phyloP scores from a whole-genome alignment of 2,113 vertebrate genomes.

The Dissostichus mawsoni region DNA sequence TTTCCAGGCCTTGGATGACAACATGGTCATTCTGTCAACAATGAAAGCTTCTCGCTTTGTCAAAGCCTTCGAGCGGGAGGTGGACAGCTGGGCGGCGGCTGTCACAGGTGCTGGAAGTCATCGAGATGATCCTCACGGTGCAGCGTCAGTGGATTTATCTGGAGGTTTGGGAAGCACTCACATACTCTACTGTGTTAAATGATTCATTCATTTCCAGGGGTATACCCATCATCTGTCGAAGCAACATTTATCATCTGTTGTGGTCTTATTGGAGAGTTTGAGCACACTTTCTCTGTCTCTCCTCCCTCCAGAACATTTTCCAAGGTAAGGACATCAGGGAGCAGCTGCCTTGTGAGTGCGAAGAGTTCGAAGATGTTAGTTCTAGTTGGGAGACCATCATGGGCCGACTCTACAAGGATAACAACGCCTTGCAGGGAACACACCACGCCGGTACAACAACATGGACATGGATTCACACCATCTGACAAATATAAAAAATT shows the following conservation, averaged over 20 bases:
- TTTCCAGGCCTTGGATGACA: slow-evolving; percentile 90
- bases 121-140: slow-evolving; percentile 88
- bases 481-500: neutral
- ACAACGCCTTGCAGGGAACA: slow-evolving; percentile 87
- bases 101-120: slow-evolving; percentile 88
- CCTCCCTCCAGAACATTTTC: slow-evolving; percentile 88
- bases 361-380: slow-evolving; percentile 87
- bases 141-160: slow-evolving; percentile 93
- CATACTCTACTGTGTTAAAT: neutral
- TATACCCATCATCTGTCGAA: neutral
- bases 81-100: slow-evolving; percentile 89
- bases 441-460: slow-evolving; percentile 85
- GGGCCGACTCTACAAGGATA: slow-evolving; percentile 82
- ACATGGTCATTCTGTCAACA: slow-evolving; percentile 88
- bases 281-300: neutral
- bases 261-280: neutral
- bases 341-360: slow-evolving; percentile 87
- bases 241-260: neutral
- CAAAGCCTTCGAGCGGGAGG: slow-evolving; percentile 88
- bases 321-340: slow-evolving; percentile 90
- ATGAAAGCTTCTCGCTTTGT: slow-evolving; percentile 92
- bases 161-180: slow-evolving; percentile 81
- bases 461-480: neutral
- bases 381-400: slow-evolving; percentile 88
- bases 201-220: neutral